Base-by-base conservation (phyloP, 2,113 vertebrate species). In the Saiga tatarica region DNA sequence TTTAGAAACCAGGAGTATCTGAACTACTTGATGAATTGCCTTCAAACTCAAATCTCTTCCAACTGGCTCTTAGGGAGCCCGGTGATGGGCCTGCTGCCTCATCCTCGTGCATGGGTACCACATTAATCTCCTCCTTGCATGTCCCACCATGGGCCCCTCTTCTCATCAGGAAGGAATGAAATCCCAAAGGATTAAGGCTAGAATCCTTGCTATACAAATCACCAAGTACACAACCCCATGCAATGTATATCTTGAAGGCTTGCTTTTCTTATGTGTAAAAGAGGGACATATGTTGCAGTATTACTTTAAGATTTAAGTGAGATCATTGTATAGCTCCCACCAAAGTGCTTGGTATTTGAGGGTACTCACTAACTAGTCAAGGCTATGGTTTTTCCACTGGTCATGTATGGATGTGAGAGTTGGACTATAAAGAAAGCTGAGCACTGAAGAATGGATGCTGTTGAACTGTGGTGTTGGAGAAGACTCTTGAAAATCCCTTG, bases 391-490 rank as follows among this genome's bases (percentile, higher is more conserved):
- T 67, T 36, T 21, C 64, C 17, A 67, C 17, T 11, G 2, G 33
- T 36, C 17, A 36, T 36, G n/a, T 67, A 36, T 21, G 8, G 64
- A 67, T 67, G n/a, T 21, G 64, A 36, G 17, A 67, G 17, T 36
- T 5, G 8, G 64, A n/a, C 17, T 21, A 67, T 36, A 67, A 64
- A 33, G 64, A 36, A 67, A 5, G 64, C n/a, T 67, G 64, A 67
- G 17, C 0, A 0, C 8, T 0, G 4, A 67, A 67, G 64, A 67
- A 36, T 21, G 9, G n/a, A 67, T 67, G 64, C 64, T 36, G 36
- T 67, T 67, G 64, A 21, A 67, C 64, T 67, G 64, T 36, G 17
- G 64, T 67, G 64, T 11, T 36, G 64, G 64, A 67, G 9, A 67
- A 67, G 64, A 36, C 9, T 36, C n/a, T 67, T 67, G 17, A 67